phyloP scores from a whole-genome alignment of 2,113 vertebrate genomes.

The mouse (Mus musculus) region GRCm39 chr14:119182501-119183000 shows the following conservation, averaged over 20 bases:
- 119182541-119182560: neutral
- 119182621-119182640: neutral
- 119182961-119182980: neutral
- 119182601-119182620: constrained; percentile 13
- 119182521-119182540: neutral
- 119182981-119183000: neutral
- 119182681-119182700: constrained; percentile 29
- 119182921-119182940: neutral
- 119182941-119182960: neutral
- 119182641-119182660: constrained; percentile 23
- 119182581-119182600: neutral
- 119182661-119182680: neutral
- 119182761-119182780: neutral
- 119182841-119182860: constrained; percentile 40
- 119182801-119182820: neutral
- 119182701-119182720: neutral
- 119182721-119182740: constrained; percentile 22
- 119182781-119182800: neutral
- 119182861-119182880: constrained; percentile 36
- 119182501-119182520: neutral
- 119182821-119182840: neutral
- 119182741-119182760: constrained; percentile 34
- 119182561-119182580: neutral
- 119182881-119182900: constrained; percentile 15
- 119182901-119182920: constrained; percentile 9